A percentile compares a stretch with the other conserved stretches of the same genome.
Evolutionary conservation across 2,888 invertebrate genomes (phyloP).

Genomic region (Drosophila kuntzei): DNA sequence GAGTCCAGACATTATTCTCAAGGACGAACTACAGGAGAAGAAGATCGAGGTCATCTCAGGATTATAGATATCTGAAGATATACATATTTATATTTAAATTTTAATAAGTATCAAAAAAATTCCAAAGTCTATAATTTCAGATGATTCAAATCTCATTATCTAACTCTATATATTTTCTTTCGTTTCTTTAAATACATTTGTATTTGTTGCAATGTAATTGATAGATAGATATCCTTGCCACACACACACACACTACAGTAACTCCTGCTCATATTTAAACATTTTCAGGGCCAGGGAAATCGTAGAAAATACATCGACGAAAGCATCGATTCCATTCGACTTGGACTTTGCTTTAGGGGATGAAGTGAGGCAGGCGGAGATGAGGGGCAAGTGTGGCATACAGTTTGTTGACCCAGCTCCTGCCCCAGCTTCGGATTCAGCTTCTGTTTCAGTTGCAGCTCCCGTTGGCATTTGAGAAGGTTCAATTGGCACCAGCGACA

Average conservation of each 20-base stretch:
- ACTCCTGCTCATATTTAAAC: slow-evolving; percentile 37
- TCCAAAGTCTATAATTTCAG: no score
- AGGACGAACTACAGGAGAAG: neutral
- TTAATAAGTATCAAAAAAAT: no score
- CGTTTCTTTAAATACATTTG: neutral
- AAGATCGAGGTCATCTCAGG: neutral
- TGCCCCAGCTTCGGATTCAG: slow-evolving; percentile 8
- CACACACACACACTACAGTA: slow-evolving; percentile 1
- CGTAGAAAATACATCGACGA: slow-evolving; percentile 18
- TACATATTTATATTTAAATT: no score
- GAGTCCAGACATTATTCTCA: slow-evolving; percentile 6
- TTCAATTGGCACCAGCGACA: slow-evolving; percentile 78
- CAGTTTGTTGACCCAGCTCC: slow-evolving; percentile 74
- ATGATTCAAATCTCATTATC: no score
- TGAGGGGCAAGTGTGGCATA: slow-evolving; percentile 19
- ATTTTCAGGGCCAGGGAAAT: slow-evolving; percentile 36
- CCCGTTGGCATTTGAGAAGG: slow-evolving; percentile 52
- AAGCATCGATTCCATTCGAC: slow-evolving; percentile 38
- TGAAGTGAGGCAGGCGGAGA: slow-evolving; percentile 14
- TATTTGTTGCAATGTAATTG: slow-evolving; percentile 6
- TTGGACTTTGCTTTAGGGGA: slow-evolving; percentile 39
- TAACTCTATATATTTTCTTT: neutral
- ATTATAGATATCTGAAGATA: neutral
- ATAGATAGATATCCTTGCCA: slow-evolving; percentile 33
- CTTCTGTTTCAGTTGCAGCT: slow-evolving; percentile 3